Evolutionary conservation across 2,888 invertebrate genomes (phyloP), one percentile per base, ranked within the genome.

Genomic region (Eupeodes luniger): DNA sequence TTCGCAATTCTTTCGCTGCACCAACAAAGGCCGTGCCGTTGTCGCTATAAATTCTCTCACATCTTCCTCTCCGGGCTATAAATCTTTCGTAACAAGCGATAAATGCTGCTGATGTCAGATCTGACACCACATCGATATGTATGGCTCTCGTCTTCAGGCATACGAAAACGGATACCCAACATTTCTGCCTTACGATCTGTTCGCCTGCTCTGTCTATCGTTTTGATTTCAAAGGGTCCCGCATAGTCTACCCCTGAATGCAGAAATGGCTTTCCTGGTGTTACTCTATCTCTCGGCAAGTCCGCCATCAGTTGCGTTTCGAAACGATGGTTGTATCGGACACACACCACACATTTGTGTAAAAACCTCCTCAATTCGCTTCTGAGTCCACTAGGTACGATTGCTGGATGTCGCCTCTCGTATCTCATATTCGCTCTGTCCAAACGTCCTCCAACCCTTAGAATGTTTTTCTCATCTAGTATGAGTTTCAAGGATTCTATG

Each of bases 21-120:
- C 91, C 92, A 9, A 89, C 77, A 66, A 92, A 91, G 16, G 90
- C 90, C 4, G 90, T 90, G 4, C 91, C 91, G 67, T 90, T 90
- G 64, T 92, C 91, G 74, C 90, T 89, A 78, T 90, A 91, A 2
- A 91, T 75, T 14, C 87, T 74, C 5, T 80, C 69, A 12, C 90
- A 90, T 4, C 89, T 47, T 4, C 91, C 91, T 34, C 91, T 85
- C 5, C 91, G 77, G 1, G 90, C 70, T 0, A 87, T 69, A 40
- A 92, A 92, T 11, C 92, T 70, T 16, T 88, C 64, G 49, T 90
- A 88, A 4, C 89, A 57, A 4, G 57, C 57, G 19, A 57, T 57
- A 12, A 57, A 57, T 10, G 57, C 57, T 11, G 1, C 11, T 27
- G 57, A 57, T 6, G 27, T 57, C 0, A 57, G 57, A 57, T 11